phyloP scores from a whole-genome alignment of 2,888 invertebrate species.

The Ophioninae sp. region DNA sequence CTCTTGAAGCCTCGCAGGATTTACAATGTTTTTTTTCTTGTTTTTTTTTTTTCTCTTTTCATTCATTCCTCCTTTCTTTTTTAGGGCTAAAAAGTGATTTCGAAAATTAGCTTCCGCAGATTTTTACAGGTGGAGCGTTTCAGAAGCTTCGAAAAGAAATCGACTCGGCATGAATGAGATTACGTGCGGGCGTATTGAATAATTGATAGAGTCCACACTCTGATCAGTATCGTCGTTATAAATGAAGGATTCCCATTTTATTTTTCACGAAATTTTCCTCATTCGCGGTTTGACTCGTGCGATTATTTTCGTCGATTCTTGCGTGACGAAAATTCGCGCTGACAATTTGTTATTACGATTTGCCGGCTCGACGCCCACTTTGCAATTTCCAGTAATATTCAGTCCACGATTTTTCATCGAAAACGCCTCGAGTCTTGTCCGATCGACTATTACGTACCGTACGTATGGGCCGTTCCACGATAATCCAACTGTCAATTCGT shows the following conservation, averaged over 20 bases:
- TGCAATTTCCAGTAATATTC: not conserved
- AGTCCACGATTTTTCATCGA: not conserved
- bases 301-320: not conserved
- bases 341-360: not conserved
- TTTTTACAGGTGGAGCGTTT: slow-evolving; percentile 14
- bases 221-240: not conserved
- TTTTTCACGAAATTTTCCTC: not conserved
- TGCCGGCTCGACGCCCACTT: not conserved
- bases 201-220: slow-evolving; percentile 42
- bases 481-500: not conserved
- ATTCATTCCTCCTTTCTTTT: slow-evolving; percentile 3
- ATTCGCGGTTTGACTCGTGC: not conserved
- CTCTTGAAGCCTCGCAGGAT: slow-evolving; percentile 54
- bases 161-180: slow-evolving; percentile 38
- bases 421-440: not conserved
- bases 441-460: not conserved
- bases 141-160: slow-evolving; percentile 23
- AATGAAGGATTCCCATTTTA: not conserved
- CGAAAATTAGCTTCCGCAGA: slow-evolving; percentile 3
- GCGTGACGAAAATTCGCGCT: not conserved
- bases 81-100: slow-evolving; percentile 40
- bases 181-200: slow-evolving; percentile 48
- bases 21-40: slow-evolving; percentile 40
- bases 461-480: not conserved
- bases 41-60: not conserved